Conservation (phyloP, 2,888 invertebrate genomes). For the Noctua janthe region DNA sequence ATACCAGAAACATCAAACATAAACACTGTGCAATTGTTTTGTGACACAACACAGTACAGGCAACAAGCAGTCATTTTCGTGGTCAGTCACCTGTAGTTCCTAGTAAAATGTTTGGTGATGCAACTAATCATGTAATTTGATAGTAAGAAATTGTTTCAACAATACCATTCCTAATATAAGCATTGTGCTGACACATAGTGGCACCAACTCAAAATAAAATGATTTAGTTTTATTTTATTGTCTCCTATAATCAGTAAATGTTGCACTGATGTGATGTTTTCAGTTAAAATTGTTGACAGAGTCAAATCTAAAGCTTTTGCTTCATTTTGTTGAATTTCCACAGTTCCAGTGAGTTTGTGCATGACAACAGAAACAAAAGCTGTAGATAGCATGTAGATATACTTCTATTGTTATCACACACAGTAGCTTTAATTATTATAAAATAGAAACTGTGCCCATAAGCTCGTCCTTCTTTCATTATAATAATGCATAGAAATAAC, state of each 20-base stretch:
- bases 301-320: constrained; percentile 6
- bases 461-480: constrained; percentile 16
- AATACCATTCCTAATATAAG: not conserved
- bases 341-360: not conserved
- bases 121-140: constrained; percentile 42
- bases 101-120: constrained; percentile 31
- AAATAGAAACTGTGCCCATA: constrained; percentile 2
- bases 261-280: constrained; percentile 10
- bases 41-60: constrained; percentile 27
- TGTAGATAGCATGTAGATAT: constrained; percentile 2
- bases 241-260: not conserved
- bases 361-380: constrained; percentile 16
- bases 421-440: constrained; percentile 30
- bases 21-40: constrained; percentile 18
- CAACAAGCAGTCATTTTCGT: constrained; percentile 19
- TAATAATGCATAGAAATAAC: constrained; percentile 39
- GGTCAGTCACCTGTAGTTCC: constrained; percentile 34
- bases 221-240: not conserved
- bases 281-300: constrained; percentile 1
- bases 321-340: not conserved
- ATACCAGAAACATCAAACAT: constrained; percentile 1
- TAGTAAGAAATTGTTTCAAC: constrained; percentile 14
- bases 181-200: not conserved
- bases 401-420: constrained; percentile 42
- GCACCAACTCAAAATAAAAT: not conserved